Evolutionary conservation across 2,888 invertebrate genomes (phyloP), one percentile per base, ranked within the genome.

Genomic region (Sclerodermus sp.): DNA sequence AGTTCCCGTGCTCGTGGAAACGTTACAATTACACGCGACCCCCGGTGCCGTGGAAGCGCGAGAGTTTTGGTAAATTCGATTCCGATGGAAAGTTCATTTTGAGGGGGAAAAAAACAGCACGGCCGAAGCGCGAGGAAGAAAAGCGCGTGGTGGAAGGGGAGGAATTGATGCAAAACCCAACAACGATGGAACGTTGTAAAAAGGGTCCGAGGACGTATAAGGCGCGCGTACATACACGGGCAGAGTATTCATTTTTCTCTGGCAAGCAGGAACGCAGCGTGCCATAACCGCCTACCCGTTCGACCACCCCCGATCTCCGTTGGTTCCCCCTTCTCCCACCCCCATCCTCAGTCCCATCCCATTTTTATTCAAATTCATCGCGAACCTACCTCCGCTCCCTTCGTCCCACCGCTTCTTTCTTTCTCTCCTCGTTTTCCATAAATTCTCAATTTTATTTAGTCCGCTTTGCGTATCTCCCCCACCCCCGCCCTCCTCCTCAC

Each of bases 401-500:
- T 31, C 40, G n/a, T 16, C 38, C 16, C 15, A 14, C 16, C 31
- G 23, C 47, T 17, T 44, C 39, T 37, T 40, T 37, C 34, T 30
- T 30, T 14, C 46, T 23, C 37, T 49, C 54, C 59, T 49, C 52
- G 60, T 62, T 76, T 76, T 74, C 73, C 74, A 76, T 76, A 76
- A 75, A 75, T 74, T 74, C 67, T 68, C 56, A 65, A 69, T 73
- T 76, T 76, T 75, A 76, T 76, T 74, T 63, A 62, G 68, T 66
- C 62, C 62, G 43, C 51, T 54, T 57, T 53, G 55, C 53, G 46
- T 60, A 62, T 59, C 57, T 56, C n/a, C n/a, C n/a, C n/a, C n/a
- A n/a, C n/a, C n/a, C n/a, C n/a, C n/a, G n/a, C 57, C 59, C 57
- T 57, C 49, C 43, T 34, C 30, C 30, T 47, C 39, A 38, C 36